Conservation (phyloP, 2,113 vertebrate species). For the Ibidorhyncha struthersii region DNA sequence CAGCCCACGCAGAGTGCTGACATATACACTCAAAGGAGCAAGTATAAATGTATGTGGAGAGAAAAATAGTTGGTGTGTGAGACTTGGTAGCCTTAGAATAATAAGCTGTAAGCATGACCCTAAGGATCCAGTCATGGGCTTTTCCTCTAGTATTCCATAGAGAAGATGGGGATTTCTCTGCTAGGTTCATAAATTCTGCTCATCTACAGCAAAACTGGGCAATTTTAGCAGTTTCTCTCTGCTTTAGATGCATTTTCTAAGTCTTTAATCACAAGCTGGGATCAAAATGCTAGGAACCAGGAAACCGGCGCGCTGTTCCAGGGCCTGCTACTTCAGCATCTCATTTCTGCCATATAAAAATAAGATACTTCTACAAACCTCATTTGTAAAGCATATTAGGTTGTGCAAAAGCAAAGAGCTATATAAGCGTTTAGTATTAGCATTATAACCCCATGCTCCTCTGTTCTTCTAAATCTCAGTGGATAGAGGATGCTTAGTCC, state of each 20-base stretch:
- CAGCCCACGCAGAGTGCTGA: rapidly evolving
- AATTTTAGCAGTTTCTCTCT: neutral
- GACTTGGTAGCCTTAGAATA: neutral
- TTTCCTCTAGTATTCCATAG: neutral
- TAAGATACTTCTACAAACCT: neutral
- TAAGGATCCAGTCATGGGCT: neutral
- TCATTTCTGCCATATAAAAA: neutral
- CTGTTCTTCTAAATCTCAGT: neutral
- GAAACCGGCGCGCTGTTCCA: neutral
- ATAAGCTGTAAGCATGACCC: neutral
- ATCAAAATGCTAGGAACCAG: neutral
- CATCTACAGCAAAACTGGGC: neutral
- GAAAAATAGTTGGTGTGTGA: neutral
- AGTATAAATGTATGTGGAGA: neutral
- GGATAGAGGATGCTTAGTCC: neutral
- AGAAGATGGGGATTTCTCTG: neutral
- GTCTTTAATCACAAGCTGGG: neutral
- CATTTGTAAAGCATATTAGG: neutral
- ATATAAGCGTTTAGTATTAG: neutral
- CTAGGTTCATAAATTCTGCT: neutral
- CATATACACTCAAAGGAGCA: neutral
- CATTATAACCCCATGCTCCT: neutral
- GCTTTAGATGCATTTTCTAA: neutral
- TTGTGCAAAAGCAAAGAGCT: neutral
- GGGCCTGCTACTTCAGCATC: neutral